phyloP scores from a whole-genome alignment of 2,888 invertebrate genomes.

The Eupithecia pulchellata region DNA sequence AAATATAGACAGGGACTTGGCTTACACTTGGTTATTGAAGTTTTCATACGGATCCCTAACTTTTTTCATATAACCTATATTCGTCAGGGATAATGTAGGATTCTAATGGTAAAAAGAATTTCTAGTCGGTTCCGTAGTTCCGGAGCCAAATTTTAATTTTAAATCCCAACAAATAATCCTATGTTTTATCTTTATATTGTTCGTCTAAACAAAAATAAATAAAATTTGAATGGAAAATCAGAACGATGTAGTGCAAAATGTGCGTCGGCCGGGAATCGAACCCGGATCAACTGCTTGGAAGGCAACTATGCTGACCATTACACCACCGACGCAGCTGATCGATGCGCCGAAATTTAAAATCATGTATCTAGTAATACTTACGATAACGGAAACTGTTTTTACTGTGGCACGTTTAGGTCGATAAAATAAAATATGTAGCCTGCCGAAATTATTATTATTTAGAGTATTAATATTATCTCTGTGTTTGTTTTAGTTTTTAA shows the following conservation, averaged over 20 bases:
- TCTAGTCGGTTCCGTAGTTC: no score
- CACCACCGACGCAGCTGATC: slow-evolving; percentile 77
- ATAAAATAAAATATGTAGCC: background rate
- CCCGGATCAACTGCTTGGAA: slow-evolving; percentile 86
- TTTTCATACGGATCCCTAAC: no score
- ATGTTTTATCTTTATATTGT: no score
- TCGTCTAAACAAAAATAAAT: no score
- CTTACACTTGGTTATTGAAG: no score
- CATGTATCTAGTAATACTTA: background rate
- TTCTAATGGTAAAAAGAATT: no score
- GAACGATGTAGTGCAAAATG: slow-evolving; percentile 50
- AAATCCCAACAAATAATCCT: no score
- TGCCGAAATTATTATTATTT: background rate
- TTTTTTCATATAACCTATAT: no score
- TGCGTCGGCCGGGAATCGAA: slow-evolving; percentile 85
- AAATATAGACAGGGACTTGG: no score
- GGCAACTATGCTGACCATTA: slow-evolving; percentile 86
- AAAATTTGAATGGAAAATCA: background rate
- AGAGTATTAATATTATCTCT: background rate
- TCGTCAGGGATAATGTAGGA: no score
- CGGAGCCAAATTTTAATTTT: no score
- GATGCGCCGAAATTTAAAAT: background rate
- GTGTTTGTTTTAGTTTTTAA: background rate
- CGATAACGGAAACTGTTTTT: background rate
- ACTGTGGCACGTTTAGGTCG: background rate